Percentiles rank a stretch among this genome's conserved stretches.
phyloP scores from a whole-genome alignment of 1,140 invertebrate genomes.

The Trichoplusia ni region DNA sequence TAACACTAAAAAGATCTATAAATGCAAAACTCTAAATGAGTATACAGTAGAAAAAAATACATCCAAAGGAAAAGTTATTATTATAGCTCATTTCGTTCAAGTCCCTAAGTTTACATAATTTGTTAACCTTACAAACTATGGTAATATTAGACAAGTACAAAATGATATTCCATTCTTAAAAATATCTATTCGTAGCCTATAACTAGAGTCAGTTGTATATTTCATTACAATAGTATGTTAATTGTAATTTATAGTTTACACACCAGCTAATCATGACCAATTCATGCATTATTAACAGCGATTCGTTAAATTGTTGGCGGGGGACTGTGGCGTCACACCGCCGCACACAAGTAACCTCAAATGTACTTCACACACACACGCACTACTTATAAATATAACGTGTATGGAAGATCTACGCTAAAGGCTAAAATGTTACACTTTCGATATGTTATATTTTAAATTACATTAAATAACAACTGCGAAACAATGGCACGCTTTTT shows the following conservation, averaged over 20 bases:
- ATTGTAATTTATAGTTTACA: conserved; percentile 65
- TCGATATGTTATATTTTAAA: conserved; percentile 76
- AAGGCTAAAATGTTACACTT: conserved; percentile 75
- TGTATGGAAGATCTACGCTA: conserved; percentile 79
- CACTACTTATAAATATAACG: conserved; percentile 59
- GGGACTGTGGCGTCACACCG: conserved; percentile 4
- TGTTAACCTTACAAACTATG: conserved; percentile 78
- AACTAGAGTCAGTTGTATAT: conserved; percentile 78
- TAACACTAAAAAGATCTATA: conserved; percentile 78
- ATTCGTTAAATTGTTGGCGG: conserved; percentile 34
- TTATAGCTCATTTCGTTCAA: conserved; percentile 76
- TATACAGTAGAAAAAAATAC: conserved; percentile 78
- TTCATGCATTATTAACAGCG: conserved; percentile 40
- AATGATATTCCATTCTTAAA: conserved; percentile 79
- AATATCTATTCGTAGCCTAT: conserved; percentile 76
- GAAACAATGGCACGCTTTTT: conserved; percentile 72
- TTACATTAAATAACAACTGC: conserved; percentile 69
- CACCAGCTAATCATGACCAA: conserved; percentile 41
- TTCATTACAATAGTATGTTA: conserved; percentile 58
- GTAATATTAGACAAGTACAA: conserved; percentile 81
- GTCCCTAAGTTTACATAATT: conserved; percentile 70
- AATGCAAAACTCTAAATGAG: conserved; percentile 78
- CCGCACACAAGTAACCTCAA: conserved; percentile 26
- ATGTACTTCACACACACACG: conserved; percentile 55
- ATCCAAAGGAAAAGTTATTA: conserved; percentile 71